Base-by-base conservation (phyloP, 1,140 invertebrate genomes). In the Stenopsyche tienmushanensis region DNA sequence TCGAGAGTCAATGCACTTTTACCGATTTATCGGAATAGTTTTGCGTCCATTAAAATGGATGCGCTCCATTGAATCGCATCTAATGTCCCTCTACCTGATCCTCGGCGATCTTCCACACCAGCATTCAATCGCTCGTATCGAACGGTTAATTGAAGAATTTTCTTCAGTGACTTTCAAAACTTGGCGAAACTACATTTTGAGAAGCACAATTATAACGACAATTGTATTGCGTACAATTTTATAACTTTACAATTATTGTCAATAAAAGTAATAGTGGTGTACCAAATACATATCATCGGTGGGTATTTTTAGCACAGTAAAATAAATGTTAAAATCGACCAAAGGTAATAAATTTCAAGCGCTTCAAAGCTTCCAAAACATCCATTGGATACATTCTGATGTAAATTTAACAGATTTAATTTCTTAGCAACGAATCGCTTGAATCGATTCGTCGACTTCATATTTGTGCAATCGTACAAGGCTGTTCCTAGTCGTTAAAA, bases 61-160 rank as follows among this genome's bases (percentile, higher is more conserved):
- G 44, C 57, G 57, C 57, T 60, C 57, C 57, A 60, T 60, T 60
- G 57, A 60, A 18, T 60, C 57, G 57, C 41, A 23, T 47, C 57
- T 25, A 29, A 60, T 29, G 57, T 7, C 57, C n/a, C n/a, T 7
- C 57, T 2, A 24, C 20, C 20, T 18, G 21, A 57, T 57, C 39
- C 29, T 41, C 54, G 24, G 13, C 23, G 29, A n/a, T n/a, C n/a
- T n/a, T n/a, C n/a, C n/a, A n/a, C n/a, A n/a, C n/a, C n/a, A n/a
- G n/a, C n/a, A n/a, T n/a, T n/a, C n/a, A n/a, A n/a, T n/a, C n/a
- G n/a, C n/a, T n/a, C n/a, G n/a, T n/a, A n/a, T n/a, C n/a, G n/a
- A n/a, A n/a, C n/a, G n/a, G n/a, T n/a, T n/a, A n/a, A n/a, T n/a
- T n/a, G n/a, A n/a, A n/a, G n/a, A n/a, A n/a, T n/a, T n/a, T n/a